Base-by-base conservation (phyloP, 2,888 invertebrate genomes). In the Drosophila prolongata region DNA sequence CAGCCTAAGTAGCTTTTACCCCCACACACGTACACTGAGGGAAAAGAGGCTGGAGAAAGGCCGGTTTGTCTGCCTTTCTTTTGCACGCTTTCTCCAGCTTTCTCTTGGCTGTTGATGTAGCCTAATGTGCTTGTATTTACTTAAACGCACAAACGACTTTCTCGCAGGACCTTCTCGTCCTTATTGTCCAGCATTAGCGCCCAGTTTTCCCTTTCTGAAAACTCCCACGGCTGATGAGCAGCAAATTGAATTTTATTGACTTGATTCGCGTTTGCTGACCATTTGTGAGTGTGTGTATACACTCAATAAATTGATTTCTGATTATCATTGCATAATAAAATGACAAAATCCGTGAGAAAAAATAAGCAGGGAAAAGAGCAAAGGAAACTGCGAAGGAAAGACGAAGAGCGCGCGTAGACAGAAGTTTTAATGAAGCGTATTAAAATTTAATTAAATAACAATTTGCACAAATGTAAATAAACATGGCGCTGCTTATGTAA, bases 391-490 rank as follows among this genome's bases (percentile, higher is more conserved):
- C 5, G 8, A 19, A 13, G 16, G 11, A 50, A 11, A 16, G 14
- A 13, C 16, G 24, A 27, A 14, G 57, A 24, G 44, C 44, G 27
- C 44, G 46, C 46, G 35, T 27, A 57, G 64, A 65, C 76, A 79
- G 75, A 83, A 78, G 79, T 85, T 83, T 78, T 85, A 86, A 87
- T 87, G 85, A 86, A 87, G 80, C 86, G 79, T 85, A 85, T 86
- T 86, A 83, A 85, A 86, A 85, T 86, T 87, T 85, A 86, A 86
- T 86, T 86, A 85, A 86, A 86, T 87, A 86, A 83, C 87, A 86
- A 87, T 85, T 86, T 86, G 85, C 87, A 79, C 79, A 78, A 86
- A 86, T 83, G 79, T 87, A 86, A 86, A 86, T 87, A 86, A 86
- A 86, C 83, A 81, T 74, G 75, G 55, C 56, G 79, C 74, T 82